Conservation (phyloP, 2,888 invertebrate species). For the Unio delphinus region DNA sequence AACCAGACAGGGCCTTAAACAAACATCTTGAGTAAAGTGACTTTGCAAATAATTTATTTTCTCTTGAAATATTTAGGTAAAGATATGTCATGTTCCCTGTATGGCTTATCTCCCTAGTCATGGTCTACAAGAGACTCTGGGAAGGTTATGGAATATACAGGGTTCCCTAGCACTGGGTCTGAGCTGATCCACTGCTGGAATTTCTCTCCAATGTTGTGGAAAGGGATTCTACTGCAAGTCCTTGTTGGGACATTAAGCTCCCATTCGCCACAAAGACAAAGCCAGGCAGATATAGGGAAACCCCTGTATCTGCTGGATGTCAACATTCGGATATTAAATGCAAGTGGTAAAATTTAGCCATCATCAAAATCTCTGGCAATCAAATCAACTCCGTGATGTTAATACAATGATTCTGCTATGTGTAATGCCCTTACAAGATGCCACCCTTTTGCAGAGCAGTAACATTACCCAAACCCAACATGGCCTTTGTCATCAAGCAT, state of each 20-base stretch:
- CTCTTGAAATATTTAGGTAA: too few relatives aligned
- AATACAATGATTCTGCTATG: too few relatives aligned
- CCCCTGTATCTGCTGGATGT: conserved; percentile 14
- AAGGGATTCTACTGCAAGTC: conserved; percentile 55
- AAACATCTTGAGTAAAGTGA: too few relatives aligned
- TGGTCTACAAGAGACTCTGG: conserved; percentile 41
- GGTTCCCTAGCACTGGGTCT: conserved; percentile 27
- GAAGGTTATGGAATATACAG: conserved; percentile 58
- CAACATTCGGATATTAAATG: conserved; percentile 33
- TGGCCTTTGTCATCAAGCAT: too few relatives aligned
- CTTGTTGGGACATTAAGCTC: conserved; percentile 40
- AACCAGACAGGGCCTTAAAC: too few relatives aligned
- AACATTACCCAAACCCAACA: too few relatives aligned
- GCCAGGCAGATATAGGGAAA: conserved; percentile 11
- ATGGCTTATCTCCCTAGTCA: conserved; percentile 61
- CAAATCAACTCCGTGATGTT: too few relatives aligned
- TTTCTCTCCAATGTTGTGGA: conserved; percentile 59
- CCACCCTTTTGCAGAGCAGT: too few relatives aligned
- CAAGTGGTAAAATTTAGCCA: too few relatives aligned
- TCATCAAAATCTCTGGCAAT: too few relatives aligned
- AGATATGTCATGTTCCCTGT: conserved; percentile 40
- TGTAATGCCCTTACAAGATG: too few relatives aligned
- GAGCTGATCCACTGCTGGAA: conserved; percentile 31
- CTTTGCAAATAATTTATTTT: too few relatives aligned
- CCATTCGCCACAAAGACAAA: conserved; percentile 35